Conservation (phyloP, 2,888 invertebrate species). For the Didymodactylos carnosus region DNA sequence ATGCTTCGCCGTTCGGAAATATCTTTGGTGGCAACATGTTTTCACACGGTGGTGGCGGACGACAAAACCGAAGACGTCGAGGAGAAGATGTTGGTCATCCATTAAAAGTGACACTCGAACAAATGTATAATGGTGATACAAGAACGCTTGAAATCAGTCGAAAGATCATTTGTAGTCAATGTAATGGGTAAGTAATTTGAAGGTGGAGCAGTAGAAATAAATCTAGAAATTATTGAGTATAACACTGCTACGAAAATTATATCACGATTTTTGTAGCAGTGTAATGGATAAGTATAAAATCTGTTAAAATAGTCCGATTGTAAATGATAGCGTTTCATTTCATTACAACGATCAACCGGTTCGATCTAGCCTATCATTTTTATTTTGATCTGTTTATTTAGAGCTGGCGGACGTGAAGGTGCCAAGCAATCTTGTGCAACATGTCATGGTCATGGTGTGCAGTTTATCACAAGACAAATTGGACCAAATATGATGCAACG, state of each 20-base stretch:
- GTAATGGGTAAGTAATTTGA: constrained; percentile 45
- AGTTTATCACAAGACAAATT: constrained; percentile 52
- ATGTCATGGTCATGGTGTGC: constrained; percentile 58
- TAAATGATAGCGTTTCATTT: too few relatives aligned
- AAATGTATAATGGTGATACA: constrained; percentile 70
- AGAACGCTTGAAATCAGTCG: constrained; percentile 59
- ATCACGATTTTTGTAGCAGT: too few relatives aligned
- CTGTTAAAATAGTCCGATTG: too few relatives aligned
- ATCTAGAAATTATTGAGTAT: too few relatives aligned
- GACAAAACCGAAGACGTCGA: constrained; percentile 21
- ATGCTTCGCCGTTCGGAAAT: constrained; percentile 38
- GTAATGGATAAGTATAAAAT: too few relatives aligned
- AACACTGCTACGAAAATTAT: too few relatives aligned
- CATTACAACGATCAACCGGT: too few relatives aligned
- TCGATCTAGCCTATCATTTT: too few relatives aligned
- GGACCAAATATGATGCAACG: constrained; percentile 44
- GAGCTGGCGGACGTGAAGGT: constrained; percentile 49
- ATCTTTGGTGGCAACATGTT: constrained; percentile 51
- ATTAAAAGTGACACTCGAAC: constrained; percentile 61
- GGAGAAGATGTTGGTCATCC: constrained; percentile 64
- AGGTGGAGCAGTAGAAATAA: neutral
- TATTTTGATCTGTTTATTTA: constrained; percentile 18
- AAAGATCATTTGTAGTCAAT: constrained; percentile 56
- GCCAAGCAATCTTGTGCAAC: constrained; percentile 45
- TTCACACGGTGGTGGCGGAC: constrained; percentile 25